Evolutionary conservation across 2,797 vertebrate species (phyloP).

Genomic region (Sebastes oblongus): DNA sequence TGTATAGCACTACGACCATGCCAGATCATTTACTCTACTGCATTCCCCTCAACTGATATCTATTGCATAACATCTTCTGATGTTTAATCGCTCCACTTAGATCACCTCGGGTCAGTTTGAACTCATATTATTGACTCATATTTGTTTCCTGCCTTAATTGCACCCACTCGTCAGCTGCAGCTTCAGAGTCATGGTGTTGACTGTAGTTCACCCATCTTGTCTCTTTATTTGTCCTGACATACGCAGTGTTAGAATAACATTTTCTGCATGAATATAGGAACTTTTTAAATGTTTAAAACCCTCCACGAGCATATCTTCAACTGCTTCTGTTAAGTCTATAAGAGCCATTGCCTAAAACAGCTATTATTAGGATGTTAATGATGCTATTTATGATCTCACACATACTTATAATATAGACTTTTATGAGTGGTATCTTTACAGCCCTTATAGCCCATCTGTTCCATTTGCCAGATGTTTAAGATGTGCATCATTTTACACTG

Average conservation of each 20-base stretch:
- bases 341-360: conserved; percentile 4
- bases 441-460: conserved; percentile 26
- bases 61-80: not conserved
- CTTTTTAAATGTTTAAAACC: too few relatives aligned
- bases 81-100: not conserved
- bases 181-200: not conserved
- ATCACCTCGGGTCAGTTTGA: not conserved
- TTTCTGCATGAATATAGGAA: not conserved
- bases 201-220: not conserved
- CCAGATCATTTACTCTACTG: not conserved
- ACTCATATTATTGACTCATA: not conserved
- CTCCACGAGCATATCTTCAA: not conserved
- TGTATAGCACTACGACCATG: conserved; percentile 10
- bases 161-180: not conserved
- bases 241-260: not conserved
- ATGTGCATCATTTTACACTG: conserved; percentile 31
- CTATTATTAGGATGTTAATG: conserved; percentile 22
- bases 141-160: not conserved
- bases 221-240: not conserved
- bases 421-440: conserved; percentile 24
- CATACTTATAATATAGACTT: conserved; percentile 11
- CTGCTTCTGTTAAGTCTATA: not conserved
- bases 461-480: conserved; percentile 36
- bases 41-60: not conserved
- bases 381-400: conserved; percentile 30